Percentiles rank a stretch among this genome's conserved stretches.
phyloP scores from a whole-genome alignment of 2,113 vertebrate species.

The Dicrurus megarhynchus region DNA sequence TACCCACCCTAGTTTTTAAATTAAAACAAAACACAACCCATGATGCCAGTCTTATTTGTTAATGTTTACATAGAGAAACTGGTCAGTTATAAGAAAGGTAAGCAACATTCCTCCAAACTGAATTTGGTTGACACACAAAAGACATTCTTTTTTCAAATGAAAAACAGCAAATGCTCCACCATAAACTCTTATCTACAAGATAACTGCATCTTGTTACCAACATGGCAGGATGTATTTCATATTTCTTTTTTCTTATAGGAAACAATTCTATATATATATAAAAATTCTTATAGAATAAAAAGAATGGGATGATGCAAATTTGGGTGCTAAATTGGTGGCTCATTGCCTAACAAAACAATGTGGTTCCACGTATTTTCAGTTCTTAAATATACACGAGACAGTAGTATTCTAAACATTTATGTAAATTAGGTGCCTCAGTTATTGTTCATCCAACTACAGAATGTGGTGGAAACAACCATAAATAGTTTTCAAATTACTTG shows the following conservation, averaged over 20 bases:
- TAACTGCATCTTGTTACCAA: not conserved
- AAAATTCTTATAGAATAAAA: not conserved
- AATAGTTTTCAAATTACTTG: not conserved
- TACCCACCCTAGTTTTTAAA: constrained; percentile 86
- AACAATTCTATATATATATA: not conserved
- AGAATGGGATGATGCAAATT: not conserved
- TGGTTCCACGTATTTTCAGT: not conserved
- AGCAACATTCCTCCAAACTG: not conserved
- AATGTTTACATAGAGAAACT: not conserved
- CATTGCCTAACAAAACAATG: not conserved
- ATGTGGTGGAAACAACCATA: not conserved
- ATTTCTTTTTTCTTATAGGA: not conserved
- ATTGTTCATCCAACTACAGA: not conserved
- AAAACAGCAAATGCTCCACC: not conserved
- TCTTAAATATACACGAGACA: not conserved
- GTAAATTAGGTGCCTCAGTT: not conserved
- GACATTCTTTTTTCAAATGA: not conserved
- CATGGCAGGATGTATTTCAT: not conserved
- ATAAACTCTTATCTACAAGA: not conserved
- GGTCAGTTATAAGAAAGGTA: not conserved
- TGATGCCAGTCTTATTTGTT: not conserved
- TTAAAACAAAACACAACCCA: not conserved
- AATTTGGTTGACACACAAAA: not conserved
- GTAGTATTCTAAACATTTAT: not conserved
- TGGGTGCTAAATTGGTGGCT: not conserved